Evolutionary conservation across 2,888 invertebrate species (phyloP).

Genomic region (Drosophila merina): DNA sequence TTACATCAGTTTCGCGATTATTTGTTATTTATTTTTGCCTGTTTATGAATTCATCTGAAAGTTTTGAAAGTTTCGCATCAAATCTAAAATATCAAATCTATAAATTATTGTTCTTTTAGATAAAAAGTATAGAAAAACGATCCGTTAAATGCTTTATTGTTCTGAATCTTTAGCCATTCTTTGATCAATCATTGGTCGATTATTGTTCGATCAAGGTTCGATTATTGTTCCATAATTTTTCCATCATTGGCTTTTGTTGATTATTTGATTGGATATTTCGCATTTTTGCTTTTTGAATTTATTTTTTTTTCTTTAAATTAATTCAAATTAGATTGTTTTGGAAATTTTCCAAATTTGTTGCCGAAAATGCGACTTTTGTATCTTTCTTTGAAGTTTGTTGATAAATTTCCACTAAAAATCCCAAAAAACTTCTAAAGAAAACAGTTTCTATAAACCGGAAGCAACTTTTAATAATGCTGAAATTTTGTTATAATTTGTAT

Average conservation of each 20-base stretch:
- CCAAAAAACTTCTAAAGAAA: neutral
- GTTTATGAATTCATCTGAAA: conserved; percentile 34
- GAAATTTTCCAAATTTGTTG: neutral
- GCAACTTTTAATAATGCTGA: conserved; percentile 3
- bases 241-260: neutral
- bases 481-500: neutral
- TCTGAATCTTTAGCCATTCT: neutral
- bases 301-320: neutral
- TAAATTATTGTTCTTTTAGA: neutral
- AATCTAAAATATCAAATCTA: neutral
- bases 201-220: too few species aligned
- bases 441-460: neutral
- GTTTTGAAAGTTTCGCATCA: conserved; percentile 37
- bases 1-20: conserved; percentile 49
- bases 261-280: neutral
- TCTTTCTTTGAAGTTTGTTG: neutral
- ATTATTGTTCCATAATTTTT: conserved; percentile 8
- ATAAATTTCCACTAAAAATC: neutral
- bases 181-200: too few species aligned
- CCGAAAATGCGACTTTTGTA: neutral
- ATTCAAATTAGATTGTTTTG: neutral
- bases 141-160: conserved; percentile 23
- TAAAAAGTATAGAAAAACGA: neutral
- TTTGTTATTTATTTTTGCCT: conserved; percentile 14
- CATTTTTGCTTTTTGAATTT: conserved; percentile 3